Conservation (phyloP, 2,888 invertebrate genomes). For the Cosmorhoe ocellata region DNA sequence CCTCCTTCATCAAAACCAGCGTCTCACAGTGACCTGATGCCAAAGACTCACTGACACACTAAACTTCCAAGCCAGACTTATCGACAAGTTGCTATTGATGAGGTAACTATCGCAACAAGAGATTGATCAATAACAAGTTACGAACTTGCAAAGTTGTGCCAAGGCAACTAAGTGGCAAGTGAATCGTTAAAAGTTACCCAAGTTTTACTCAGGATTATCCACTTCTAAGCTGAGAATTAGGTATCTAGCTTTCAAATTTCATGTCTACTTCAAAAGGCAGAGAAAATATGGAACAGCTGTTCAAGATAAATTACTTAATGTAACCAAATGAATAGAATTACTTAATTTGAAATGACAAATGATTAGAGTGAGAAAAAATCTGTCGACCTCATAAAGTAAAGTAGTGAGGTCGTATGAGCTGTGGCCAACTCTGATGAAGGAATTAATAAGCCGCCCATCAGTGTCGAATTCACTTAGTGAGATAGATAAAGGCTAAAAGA, state of each 20-base stretch:
- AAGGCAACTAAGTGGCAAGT: conserved; percentile 4
- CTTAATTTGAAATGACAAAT: too few species aligned
- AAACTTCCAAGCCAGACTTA: neutral
- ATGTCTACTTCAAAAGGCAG: too few species aligned
- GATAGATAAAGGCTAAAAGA: too few species aligned
- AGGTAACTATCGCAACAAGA: conserved; percentile 45
- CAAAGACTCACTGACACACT: conserved; percentile 22
- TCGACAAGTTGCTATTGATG: conserved; percentile 3
- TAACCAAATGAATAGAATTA: too few species aligned
- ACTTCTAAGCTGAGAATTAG: neutral
- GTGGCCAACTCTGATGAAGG: too few species aligned
- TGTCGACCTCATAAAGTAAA: too few species aligned
- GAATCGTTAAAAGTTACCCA: neutral
- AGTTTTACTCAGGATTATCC: neutral
- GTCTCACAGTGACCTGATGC: conserved; percentile 82
- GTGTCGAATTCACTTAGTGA: too few species aligned
- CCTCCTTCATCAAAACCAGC: conserved; percentile 82
- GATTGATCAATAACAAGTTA: conserved; percentile 42
- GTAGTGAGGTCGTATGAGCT: too few species aligned
- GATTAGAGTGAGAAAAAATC: too few species aligned
- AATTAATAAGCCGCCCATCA: too few species aligned
- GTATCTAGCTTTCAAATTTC: neutral
- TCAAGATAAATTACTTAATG: too few species aligned
- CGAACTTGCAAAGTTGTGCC: conserved; percentile 1
- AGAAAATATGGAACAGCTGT: too few species aligned